Evolutionary conservation across 92 coral and sea anemone species (phyloP), one percentile per base, ranked within the genome.

Genomic region (Heliopora coerulea): DNA sequence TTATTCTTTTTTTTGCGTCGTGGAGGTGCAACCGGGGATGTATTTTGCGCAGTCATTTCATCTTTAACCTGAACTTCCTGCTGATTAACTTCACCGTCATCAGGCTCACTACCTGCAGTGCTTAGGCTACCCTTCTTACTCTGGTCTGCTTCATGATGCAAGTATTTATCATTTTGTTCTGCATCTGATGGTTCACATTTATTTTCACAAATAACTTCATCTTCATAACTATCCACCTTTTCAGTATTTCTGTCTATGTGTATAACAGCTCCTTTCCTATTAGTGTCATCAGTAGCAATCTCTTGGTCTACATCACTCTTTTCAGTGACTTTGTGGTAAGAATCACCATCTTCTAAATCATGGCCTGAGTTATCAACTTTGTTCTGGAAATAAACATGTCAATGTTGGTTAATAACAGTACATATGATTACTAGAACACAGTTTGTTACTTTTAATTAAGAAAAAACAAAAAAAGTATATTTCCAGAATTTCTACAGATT

Each of bases 1-100:
- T 70, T 70, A 33, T 93, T 93, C 81, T 89, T 93, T 57, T 88
- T 85, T 30, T 82, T 91, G 48, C 98, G 75, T 74, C 98, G 70
- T n/a, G 98, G 98, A 0, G 98, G 98, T 52, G 98, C 98, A 21
- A 93, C 85, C 24, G 98, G 98, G 6, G 96, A 85, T 1, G 84
- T 82, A 18, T 73, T 72, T 34, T 87, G 88, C 24, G 59, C 85
- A 50, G 78, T 95, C 64, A 61, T 57, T 56, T 57, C 65, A 40
- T 42, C 69, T 20, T 64, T 34, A 30, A 59, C 75, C 44, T 73
- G 56, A 25, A 21, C 42, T 8, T 80, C 69, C 20, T 59, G 39
- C 28, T 72, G 44, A 30, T n/a, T 42, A 62, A 40, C 28, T 40
- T 52, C 62, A 26, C 68, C 15, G 33, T 49, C 33, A 15, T 6